A percentile compares a stretch with the other conserved stretches of the same genome.
Conservation (phyloP, 2,888 invertebrate species). For the Drosophila nr. fundita region DNA sequence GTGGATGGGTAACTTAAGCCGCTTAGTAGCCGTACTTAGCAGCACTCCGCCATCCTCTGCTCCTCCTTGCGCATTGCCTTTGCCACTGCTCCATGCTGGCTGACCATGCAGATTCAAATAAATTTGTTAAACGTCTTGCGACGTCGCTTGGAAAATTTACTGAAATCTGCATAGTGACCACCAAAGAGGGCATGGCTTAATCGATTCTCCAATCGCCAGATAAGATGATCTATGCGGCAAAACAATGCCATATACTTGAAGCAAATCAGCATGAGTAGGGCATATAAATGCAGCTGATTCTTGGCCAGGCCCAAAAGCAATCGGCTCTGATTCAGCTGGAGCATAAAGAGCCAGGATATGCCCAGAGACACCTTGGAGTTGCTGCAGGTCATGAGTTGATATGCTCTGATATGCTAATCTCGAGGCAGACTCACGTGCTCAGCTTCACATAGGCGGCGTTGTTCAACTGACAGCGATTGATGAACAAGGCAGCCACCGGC, state of each 20-base stretch:
- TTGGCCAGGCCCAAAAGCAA: conserved; percentile 32
- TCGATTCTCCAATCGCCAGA: conserved; percentile 58
- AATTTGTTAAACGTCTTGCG: conserved; percentile 38
- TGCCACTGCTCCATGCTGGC: background rate
- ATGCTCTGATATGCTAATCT: conserved; percentile 3
- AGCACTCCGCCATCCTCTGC: background rate
- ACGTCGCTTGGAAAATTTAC: conserved; percentile 42
- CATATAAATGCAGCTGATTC: conserved; percentile 42
- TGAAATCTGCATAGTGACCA: conserved; percentile 57
- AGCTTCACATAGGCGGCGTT: conserved; percentile 60
- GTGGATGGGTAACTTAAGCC: conserved; percentile 50
- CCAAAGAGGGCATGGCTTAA: conserved; percentile 63
- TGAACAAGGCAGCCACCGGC: conserved; percentile 57
- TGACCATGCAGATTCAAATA: conserved; percentile 48
- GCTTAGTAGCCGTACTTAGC: conserved; percentile 34
- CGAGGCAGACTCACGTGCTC: conserved; percentile 56
- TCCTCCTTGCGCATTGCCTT: conserved; percentile 19
- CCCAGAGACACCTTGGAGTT: conserved; percentile 63
- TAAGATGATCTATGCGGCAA: conserved; percentile 51
- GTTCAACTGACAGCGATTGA: conserved; percentile 62
- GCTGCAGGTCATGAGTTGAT: conserved; percentile 36
- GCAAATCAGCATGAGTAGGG: conserved; percentile 40
- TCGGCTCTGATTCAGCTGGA: conserved; percentile 39
- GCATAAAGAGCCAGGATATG: conserved; percentile 45
- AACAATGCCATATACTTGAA: conserved; percentile 48